phyloP scores from a whole-genome alignment of 2,888 invertebrate genomes.

The Torymus texanus region DNA sequence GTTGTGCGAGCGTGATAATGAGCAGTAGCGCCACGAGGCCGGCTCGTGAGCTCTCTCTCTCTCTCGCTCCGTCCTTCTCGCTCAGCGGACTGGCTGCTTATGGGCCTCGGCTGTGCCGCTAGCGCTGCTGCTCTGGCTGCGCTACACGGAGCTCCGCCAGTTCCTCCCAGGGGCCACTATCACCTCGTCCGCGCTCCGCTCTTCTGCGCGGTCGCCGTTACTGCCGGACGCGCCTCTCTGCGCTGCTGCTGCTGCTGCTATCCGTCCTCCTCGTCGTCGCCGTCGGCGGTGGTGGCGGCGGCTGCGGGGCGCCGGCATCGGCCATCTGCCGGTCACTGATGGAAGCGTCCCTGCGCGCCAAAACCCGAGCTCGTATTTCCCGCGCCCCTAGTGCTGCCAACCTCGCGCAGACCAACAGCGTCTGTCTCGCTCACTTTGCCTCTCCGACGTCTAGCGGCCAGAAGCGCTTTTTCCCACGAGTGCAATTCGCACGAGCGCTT shows the following conservation, averaged over 20 bases:
- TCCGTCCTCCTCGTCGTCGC: conserved; percentile 70
- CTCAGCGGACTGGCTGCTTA: too few relatives aligned
- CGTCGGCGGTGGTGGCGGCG: conserved; percentile 64
- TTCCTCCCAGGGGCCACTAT: background rate
- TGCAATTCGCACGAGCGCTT: too few relatives aligned
- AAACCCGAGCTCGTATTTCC: conserved; percentile 68
- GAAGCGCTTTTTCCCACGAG: too few relatives aligned
- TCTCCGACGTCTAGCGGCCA: too few relatives aligned
- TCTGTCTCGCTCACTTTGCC: conserved; percentile 61
- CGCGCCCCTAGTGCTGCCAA: conserved; percentile 65
- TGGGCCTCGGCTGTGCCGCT: conserved; percentile 38
- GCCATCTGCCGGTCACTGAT: conserved; percentile 72
- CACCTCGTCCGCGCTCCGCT: background rate
- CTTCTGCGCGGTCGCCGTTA: background rate
- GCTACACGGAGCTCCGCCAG: background rate
- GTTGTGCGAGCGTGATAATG: background rate
- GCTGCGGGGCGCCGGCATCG: conserved; percentile 63
- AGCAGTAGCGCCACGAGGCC: conserved; percentile 67
- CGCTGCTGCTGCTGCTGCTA: conserved; percentile 13
- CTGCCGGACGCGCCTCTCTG: conserved; percentile 11
- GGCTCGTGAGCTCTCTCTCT: conserved; percentile 64
- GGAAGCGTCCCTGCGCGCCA: conserved; percentile 71
- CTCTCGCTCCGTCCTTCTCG: conserved; percentile 60
- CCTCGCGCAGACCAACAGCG: conserved; percentile 57
- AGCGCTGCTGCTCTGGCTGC: conserved; percentile 63